These are phyloP conservation scores for Ariolimax columbianus DNA, from an alignment of 2,888 invertebrate genomes.

Conservation along the genomic window DNA sequence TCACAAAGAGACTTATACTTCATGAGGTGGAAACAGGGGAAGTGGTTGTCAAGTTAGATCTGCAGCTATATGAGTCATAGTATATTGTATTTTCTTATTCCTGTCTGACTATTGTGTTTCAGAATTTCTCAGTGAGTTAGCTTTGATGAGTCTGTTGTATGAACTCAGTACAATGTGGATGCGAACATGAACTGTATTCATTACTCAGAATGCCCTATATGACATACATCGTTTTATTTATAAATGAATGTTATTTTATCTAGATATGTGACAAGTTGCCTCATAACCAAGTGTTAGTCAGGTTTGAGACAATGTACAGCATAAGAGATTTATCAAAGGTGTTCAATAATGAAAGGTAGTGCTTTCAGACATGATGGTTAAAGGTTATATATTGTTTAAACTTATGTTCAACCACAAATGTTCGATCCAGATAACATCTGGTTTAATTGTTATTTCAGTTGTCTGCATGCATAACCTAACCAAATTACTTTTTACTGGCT, in stretches of 20 bases:
- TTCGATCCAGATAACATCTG: not conserved
- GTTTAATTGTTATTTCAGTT: not conserved
- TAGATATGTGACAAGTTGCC: not conserved
- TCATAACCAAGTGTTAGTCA: not conserved
- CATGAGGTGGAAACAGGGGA: slow-evolving; percentile 86
- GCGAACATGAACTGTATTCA: not conserved
- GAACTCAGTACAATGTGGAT: not conserved
- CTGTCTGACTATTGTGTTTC: not conserved
- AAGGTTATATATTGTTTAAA: not conserved
- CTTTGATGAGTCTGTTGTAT: not conserved
- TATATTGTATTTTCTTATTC: not conserved
- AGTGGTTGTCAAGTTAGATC: slow-evolving; percentile 85
- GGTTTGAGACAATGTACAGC: not conserved
- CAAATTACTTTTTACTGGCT: not conserved
- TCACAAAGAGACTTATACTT: slow-evolving; percentile 83
- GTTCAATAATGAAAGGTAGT: not conserved
- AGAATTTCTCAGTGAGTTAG: not conserved
- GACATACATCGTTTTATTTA: slow-evolving; percentile 3
- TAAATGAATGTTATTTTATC: not conserved
- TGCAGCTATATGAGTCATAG: slow-evolving; percentile 82
- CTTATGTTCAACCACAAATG: not conserved
- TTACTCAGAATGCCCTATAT: not conserved
- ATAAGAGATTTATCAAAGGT: not conserved
- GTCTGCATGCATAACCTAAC: not conserved
- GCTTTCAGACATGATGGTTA: not conserved